Evolutionary conservation across 2,113 vertebrate genomes (phyloP).

Genomic region (Rattus norvegicus): GRCr8 NC_086035.1:20698001-20698500

Average conservation of each 20-base stretch:
- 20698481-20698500: neutral
- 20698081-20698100: neutral
- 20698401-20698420: neutral
- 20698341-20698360: neutral
- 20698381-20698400: constrained; percentile 5
- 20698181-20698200: constrained; percentile 5
- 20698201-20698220: neutral
- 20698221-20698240: constrained; percentile 18
- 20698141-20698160: neutral
- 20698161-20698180: neutral
- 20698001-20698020: neutral
- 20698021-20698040: neutral
- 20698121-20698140: neutral
- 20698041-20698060: constrained; percentile 26
- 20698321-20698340: neutral
- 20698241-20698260: neutral
- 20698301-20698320: neutral
- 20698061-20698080: neutral
- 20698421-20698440: neutral
- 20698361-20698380: constrained; percentile 5
- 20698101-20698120: neutral
- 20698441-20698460: neutral
- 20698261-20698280: constrained; percentile 3
- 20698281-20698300: neutral
- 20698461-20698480: too few species aligned